These are phyloP conservation scores for Pelusios castaneus DNA, from an alignment of 2,113 vertebrate species.

Conservation along the genomic window DNA sequence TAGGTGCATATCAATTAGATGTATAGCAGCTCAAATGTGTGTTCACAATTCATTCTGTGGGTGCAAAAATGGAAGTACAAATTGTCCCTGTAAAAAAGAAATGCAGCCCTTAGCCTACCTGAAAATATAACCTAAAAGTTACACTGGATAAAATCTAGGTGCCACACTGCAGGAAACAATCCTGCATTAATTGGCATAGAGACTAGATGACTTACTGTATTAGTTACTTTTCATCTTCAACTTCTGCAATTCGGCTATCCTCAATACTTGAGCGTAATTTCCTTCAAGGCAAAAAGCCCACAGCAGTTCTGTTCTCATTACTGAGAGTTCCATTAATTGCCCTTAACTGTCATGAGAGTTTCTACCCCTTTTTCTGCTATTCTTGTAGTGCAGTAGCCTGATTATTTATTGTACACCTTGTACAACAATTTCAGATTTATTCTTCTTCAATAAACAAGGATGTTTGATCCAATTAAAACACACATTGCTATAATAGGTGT, in stretches of 20 bases:
- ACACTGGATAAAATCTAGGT: too few species aligned
- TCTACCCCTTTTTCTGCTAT: not conserved
- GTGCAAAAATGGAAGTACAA: not conserved
- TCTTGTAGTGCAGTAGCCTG: not conserved
- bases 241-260: not conserved
- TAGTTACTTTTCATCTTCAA: not conserved
- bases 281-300: not conserved
- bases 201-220: not conserved
- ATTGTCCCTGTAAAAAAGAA: not conserved
- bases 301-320: not conserved
- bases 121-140: not conserved
- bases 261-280: not conserved
- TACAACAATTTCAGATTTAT: not conserved
- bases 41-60: not conserved
- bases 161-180: not conserved
- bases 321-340: not conserved
- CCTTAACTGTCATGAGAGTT: not conserved
- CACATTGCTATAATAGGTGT: not conserved
- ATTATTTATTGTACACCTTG: not conserved
- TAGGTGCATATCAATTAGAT: not conserved
- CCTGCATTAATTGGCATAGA: not conserved
- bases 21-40: not conserved
- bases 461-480: not conserved
- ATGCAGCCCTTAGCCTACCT: not conserved
- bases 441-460: not conserved